These are phyloP conservation scores for Saguinus imperator DNA, from an alignment of 2,113 vertebrate species.

Conservation along the genomic window DNA sequence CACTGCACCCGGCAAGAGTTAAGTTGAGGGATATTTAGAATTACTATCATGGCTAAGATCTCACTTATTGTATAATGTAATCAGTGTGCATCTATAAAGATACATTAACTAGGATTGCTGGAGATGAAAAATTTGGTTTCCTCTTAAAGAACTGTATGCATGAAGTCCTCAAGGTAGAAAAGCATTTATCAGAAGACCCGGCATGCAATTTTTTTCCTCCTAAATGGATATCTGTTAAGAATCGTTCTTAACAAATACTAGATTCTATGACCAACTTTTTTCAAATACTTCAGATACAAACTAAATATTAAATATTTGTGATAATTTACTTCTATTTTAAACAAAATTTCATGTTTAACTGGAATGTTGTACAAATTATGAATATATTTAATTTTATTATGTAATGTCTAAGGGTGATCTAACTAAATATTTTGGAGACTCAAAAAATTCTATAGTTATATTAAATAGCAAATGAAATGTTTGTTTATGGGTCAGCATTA, in stretches of 20 bases:
- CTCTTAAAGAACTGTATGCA: constrained; percentile 66
- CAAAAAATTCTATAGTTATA: neutral
- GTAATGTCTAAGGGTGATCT: neutral
- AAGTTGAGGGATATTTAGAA: neutral
- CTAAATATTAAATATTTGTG: neutral
- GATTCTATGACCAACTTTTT: neutral
- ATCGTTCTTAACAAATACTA: neutral
- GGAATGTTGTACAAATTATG: neutral
- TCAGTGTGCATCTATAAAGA: constrained; percentile 52
- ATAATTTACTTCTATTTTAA: neutral
- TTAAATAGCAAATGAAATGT: neutral
- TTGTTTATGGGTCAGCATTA: neutral
- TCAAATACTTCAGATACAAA: constrained; percentile 16
- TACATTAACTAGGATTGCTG: constrained; percentile 54
- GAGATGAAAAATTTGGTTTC: constrained; percentile 74
- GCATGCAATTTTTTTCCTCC: constrained; percentile 30
- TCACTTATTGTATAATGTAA: constrained; percentile 17
- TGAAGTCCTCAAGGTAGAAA: constrained; percentile 62
- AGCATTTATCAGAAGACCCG: constrained; percentile 61
- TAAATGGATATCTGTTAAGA: constrained; percentile 57
- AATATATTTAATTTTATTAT: neutral
- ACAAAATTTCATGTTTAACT: constrained; percentile 1
- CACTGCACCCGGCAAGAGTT: too few relatives aligned
- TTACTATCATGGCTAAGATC: neutral
- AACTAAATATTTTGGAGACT: constrained; percentile 28